These are phyloP conservation scores for Armadillidium nasatum DNA, from an alignment of 1,140 invertebrate genomes.

Conservation along the genomic window DNA sequence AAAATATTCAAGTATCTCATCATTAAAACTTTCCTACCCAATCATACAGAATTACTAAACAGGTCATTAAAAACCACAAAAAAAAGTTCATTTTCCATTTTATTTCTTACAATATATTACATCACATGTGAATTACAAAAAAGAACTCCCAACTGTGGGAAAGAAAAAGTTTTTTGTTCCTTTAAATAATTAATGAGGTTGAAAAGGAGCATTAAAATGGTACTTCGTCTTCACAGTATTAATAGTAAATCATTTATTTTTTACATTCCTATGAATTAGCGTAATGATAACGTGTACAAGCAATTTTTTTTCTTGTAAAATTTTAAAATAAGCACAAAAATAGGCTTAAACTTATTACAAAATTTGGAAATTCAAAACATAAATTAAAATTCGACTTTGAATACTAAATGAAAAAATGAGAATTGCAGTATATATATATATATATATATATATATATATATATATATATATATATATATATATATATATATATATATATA, in stretches of 20 bases:
- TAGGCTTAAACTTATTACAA: too few species aligned
- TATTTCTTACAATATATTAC: conserved; percentile 6
- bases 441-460: conserved; percentile 1
- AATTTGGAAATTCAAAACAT: too few species aligned
- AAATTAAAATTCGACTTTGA: too few species aligned
- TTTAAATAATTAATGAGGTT: not conserved
- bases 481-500: not conserved
- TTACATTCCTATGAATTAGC: not conserved
- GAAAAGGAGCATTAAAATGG: too few species aligned
- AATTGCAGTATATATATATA: not conserved
- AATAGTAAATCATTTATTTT: not conserved
- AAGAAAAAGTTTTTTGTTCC: not conserved
- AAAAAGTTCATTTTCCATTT: not conserved
- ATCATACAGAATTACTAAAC: too few species aligned
- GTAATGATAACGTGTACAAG: not conserved
- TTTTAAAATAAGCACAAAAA: not conserved
- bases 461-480: conserved; percentile 10
- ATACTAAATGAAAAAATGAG: too few species aligned
- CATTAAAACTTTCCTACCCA: too few species aligned
- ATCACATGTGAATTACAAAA: conserved; percentile 11
- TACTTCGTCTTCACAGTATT: not conserved
- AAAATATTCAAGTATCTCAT: too few species aligned
- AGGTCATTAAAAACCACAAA: too few species aligned
- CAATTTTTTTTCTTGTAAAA: not conserved
- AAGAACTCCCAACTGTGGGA: not conserved